Evolutionary conservation across 2,888 invertebrate genomes (phyloP).

Genomic region (Cosmorhoe ocellata): DNA sequence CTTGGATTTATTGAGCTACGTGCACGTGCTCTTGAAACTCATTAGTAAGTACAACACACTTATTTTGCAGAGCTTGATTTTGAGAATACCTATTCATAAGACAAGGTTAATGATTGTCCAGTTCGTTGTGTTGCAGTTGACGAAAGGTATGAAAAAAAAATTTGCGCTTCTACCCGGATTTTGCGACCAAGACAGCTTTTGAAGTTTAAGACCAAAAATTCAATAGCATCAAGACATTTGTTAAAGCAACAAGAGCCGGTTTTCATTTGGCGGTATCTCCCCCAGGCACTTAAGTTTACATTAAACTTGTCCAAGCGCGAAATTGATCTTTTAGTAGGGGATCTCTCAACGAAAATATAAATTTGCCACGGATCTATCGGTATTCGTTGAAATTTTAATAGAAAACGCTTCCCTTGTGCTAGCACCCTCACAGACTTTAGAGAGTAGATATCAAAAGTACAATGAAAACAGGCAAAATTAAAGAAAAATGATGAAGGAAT

Average conservation of each 20-base stretch:
- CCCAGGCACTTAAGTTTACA: conserved; percentile 79
- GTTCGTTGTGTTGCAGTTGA: too few species aligned
- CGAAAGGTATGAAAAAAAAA: too few species aligned
- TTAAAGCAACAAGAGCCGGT: conserved; percentile 62
- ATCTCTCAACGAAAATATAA: conserved; percentile 72
- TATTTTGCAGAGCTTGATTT: too few species aligned
- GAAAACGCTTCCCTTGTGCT: conserved; percentile 30
- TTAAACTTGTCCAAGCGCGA: conserved; percentile 80
- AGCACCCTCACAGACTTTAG: conserved; percentile 1
- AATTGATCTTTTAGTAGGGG: conserved; percentile 81
- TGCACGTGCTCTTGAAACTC: conserved; percentile 6
- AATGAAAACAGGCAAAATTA: background rate
- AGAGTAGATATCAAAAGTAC: background rate
- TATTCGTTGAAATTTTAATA: conserved; percentile 52
- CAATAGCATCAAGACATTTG: conserved; percentile 74
- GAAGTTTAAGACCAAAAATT: conserved; percentile 51
- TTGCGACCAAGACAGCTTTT: conserved; percentile 1
- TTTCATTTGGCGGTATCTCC: conserved; percentile 71
- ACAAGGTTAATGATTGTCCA: background rate
- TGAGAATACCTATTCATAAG: too few species aligned
- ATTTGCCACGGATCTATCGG: conserved; percentile 70
- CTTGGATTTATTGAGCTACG: conserved; percentile 7
- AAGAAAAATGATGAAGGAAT: too few species aligned
- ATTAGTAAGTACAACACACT: background rate
- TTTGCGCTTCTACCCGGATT: too few species aligned